Evolutionary conservation across 2,113 vertebrate species (phyloP).

Genomic region (Gambusia affinis): DNA sequence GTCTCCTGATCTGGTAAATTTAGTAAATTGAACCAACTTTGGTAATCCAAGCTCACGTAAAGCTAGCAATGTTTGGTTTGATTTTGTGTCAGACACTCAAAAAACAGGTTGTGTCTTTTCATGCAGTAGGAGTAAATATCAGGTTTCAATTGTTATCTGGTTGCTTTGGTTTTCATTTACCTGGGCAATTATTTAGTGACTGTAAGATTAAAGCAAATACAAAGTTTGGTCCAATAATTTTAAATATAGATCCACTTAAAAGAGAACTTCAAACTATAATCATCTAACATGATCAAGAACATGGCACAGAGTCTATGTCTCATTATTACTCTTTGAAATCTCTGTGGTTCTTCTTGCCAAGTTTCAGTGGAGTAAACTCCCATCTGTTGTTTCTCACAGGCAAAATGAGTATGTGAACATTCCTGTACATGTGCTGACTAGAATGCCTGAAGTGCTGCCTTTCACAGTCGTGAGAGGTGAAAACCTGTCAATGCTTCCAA

Average conservation of each 20-base stretch:
- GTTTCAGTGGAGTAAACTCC: conserved; percentile 58
- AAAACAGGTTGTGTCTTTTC: too few species aligned
- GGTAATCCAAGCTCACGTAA: too few species aligned
- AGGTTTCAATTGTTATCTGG: too few species aligned
- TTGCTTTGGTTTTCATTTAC: too few species aligned
- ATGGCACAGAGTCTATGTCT: not conserved
- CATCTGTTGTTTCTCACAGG: conserved; percentile 62
- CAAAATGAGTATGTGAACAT: conserved; percentile 55
- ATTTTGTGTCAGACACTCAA: too few species aligned
- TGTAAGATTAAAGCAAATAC: too few species aligned
- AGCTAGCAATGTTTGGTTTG: too few species aligned
- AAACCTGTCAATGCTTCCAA: conserved; percentile 18
- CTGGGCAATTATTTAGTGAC: too few species aligned
- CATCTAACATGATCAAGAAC: not conserved
- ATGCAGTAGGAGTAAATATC: too few species aligned
- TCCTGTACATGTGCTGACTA: conserved; percentile 63
- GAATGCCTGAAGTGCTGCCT: conserved; percentile 45
- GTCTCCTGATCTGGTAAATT: too few species aligned
- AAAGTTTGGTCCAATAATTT: not conserved
- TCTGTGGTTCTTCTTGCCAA: conserved; percentile 42
- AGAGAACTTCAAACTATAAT: not conserved
- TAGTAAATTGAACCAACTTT: too few species aligned
- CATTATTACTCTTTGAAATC: conserved; percentile 31
- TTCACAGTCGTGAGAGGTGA: conserved; percentile 30
- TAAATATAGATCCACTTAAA: not conserved